Evolutionary conservation across 53 echinoderm and acorn worm species (phyloP).

Genomic region (Actinopyga echinites): DNA sequence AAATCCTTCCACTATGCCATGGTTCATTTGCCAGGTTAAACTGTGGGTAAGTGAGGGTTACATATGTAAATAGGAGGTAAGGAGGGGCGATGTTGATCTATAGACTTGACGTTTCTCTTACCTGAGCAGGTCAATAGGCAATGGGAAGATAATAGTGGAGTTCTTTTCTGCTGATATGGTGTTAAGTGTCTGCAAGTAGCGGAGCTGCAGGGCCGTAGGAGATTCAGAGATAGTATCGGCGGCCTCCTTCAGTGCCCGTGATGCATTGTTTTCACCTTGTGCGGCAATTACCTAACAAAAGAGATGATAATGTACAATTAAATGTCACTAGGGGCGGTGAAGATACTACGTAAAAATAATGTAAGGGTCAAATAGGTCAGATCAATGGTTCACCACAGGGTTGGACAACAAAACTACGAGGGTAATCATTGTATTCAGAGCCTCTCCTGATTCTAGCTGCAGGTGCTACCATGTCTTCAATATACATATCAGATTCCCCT

Average conservation of each 20-base stretch:
- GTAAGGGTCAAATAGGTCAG: too few relatives aligned
- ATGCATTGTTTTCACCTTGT: constrained; percentile 94
- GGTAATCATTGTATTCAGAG: too few relatives aligned
- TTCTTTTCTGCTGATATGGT: constrained; percentile 98
- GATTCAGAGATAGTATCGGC: constrained; percentile 87
- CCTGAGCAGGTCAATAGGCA: constrained; percentile 87
- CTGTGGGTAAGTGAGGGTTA: too few relatives aligned
- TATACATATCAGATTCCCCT: too few relatives aligned
- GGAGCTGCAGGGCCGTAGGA: constrained; percentile 89
- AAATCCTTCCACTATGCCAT: neutral
- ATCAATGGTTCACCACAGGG: too few relatives aligned
- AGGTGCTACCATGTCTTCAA: too few relatives aligned
- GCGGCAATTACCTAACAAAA: constrained; percentile 85
- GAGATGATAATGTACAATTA: neutral
- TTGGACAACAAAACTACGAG: too few relatives aligned
- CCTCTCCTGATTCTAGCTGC: too few relatives aligned
- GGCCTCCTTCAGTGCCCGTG: constrained; percentile 95
- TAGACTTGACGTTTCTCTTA: neutral
- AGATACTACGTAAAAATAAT: too few relatives aligned
- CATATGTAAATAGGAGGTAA: too few relatives aligned
- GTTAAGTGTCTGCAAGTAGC: constrained; percentile 96
- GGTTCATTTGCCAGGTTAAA: too few relatives aligned
- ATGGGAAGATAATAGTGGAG: constrained; percentile 96
- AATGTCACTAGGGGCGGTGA: neutral
- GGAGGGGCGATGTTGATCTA: too few relatives aligned